A percentile compares a stretch with the other conserved stretches of the same genome.
Conservation (phyloP, 1,140 invertebrate genomes). For the Coelopa frigida region DNA sequence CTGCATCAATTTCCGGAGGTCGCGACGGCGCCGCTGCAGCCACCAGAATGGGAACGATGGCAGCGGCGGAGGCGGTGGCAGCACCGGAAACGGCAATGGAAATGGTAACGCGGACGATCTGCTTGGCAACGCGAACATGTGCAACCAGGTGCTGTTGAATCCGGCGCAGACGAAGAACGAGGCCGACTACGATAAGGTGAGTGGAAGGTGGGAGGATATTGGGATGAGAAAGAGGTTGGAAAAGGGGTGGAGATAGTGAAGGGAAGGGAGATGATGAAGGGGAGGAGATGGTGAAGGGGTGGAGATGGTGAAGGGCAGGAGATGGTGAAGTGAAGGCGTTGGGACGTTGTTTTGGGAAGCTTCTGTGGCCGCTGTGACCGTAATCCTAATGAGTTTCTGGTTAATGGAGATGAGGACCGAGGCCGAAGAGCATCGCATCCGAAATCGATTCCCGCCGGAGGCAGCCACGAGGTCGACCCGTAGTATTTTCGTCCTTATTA, state of each 20-base stretch:
- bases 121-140: slow-evolving; percentile 21
- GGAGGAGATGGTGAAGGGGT: not conserved
- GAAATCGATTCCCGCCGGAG: too few relatives aligned
- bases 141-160: slow-evolving; percentile 40
- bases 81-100: slow-evolving; percentile 26
- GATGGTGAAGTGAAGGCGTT: too few relatives aligned
- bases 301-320: not conserved
- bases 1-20: slow-evolving; percentile 37
- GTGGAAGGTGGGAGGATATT: slow-evolving; percentile 1
- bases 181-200: slow-evolving; percentile 43
- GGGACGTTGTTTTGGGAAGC: too few relatives aligned
- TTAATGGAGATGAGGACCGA: too few relatives aligned
- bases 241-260: not conserved
- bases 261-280: not conserved
- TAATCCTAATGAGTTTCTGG: too few relatives aligned
- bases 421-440: too few relatives aligned
- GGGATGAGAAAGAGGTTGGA: not conserved
- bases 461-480: too few relatives aligned
- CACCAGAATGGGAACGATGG: slow-evolving; percentile 26
- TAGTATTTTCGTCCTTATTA: too few relatives aligned
- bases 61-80: slow-evolving; percentile 27
- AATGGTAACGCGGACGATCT: slow-evolving; percentile 17
- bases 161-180: slow-evolving; percentile 37
- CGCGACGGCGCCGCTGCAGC: slow-evolving; percentile 37
- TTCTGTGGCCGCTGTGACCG: too few relatives aligned